Evolutionary conservation across 64 coral and sea anemone species (phyloP), one percentile per base, ranked within the genome.

Genomic region (Exaiptasia diaphana): DNA sequence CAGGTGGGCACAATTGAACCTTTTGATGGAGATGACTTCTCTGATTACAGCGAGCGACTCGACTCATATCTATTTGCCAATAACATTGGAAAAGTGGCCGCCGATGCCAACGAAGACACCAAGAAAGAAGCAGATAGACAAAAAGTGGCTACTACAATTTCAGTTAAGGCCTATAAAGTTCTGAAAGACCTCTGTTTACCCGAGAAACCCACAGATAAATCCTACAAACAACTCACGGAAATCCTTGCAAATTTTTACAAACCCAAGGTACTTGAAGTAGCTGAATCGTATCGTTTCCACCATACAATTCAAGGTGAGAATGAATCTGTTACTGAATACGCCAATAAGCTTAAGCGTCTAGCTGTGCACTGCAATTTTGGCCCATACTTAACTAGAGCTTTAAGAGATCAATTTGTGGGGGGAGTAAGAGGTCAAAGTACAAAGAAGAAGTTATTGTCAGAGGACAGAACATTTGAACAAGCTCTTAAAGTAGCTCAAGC

Each of bases 331-430:
- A 53, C 71, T 59, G 78, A 90, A 75, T 90, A 82, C 62, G 68
- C 68, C 3, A 89, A 89, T 53, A 89, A 74, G 27, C 46, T 91
- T 46, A 34, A 62, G 80, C 50, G 62, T 25, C 30, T 91, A 17
- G 81, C 81, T 5, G 27, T 78, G 22, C 43, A 71, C n/a, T 85
- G 74, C 50, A 85, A 91, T 80, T 91, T 91, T 78, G 89, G 81
- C 18, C 4, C 72, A 12, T 85, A 71, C 72, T 52, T 85, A 29
- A 45, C 60, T 28, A 78, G 81, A 78, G 74, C 73, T 1, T 57
- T 91, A 2, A 77, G 81, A 52, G 89, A 91, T 71, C 81, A 91
- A 33, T 85, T 91, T 68, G 67, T 85, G 15, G 61, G 89, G n/a
- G 89, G 81, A n/a, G 65, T 73, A 17, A 35, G 34, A 20, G 50